Percentiles rank a stretch among this genome's conserved stretches.
Conservation (phyloP, 2,113 vertebrate species). For the Dolichallabes microphthalmus region DNA sequence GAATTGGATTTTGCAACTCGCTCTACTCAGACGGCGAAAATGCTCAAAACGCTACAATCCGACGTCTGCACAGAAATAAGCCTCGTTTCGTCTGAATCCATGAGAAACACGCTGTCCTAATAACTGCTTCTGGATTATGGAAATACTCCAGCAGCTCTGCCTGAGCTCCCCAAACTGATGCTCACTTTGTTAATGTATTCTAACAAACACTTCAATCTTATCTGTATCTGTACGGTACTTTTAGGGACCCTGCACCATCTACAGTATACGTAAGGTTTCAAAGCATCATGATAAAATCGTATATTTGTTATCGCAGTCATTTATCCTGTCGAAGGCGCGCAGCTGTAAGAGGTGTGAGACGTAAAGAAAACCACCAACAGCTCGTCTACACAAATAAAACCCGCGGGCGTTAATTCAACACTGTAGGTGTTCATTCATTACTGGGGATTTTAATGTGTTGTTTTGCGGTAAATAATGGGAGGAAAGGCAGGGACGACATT, state of each 20-base stretch:
- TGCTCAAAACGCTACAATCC: not conserved
- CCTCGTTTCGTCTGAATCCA: not conserved
- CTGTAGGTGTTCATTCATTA: slow-evolving; percentile 14
- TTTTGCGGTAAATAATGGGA: not conserved
- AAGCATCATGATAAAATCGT: not conserved
- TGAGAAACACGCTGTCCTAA: not conserved
- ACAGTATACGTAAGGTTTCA: not conserved
- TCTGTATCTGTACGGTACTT: not conserved
- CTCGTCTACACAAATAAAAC: slow-evolving; percentile 5
- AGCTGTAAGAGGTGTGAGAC: slow-evolving; percentile 5
- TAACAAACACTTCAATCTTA: not conserved
- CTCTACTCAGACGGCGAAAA: not conserved
- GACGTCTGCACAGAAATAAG: not conserved
- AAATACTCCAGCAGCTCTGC: not conserved
- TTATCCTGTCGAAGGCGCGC: not conserved
- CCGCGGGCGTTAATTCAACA: slow-evolving; percentile 13
- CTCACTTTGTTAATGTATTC: not conserved
- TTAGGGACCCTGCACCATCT: not conserved
- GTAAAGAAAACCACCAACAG: not conserved
- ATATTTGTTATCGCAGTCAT: not conserved
- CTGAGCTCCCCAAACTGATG: not conserved
- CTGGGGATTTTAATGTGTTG: not conserved
- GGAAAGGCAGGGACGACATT: too few relatives aligned
- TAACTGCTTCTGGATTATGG: not conserved
- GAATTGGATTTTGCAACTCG: not conserved